Evolutionary conservation across 2,888 invertebrate species (phyloP).

Genomic region (Cheilosia soror): DNA sequence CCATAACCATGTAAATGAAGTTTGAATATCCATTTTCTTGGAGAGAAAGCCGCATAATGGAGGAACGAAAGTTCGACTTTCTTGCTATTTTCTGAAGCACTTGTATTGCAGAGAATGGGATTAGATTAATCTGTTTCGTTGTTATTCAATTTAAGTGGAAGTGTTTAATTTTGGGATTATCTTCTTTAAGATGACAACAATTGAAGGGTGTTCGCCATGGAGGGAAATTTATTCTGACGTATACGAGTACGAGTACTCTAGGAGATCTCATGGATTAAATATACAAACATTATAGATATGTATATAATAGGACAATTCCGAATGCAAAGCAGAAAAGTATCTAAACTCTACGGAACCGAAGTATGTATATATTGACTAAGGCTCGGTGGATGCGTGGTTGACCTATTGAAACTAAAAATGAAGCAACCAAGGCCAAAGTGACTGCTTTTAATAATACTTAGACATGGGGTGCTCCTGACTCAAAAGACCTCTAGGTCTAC

Average conservation of each 20-base stretch:
- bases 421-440: too few species aligned
- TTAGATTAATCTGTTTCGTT: constrained; percentile 46
- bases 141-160: constrained; percentile 41
- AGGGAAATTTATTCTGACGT: not conserved
- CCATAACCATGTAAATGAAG: constrained; percentile 36
- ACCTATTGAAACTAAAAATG: too few species aligned
- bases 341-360: too few species aligned
- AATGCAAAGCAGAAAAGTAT: too few species aligned
- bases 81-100: not conserved
- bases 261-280: not conserved
- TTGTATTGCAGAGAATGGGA: constrained; percentile 13
- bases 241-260: too few species aligned
- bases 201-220: not conserved
- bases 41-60: too few species aligned
- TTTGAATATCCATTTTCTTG: constrained; percentile 28
- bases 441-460: too few species aligned
- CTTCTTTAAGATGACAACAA: constrained; percentile 16
- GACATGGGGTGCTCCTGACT: too few species aligned
- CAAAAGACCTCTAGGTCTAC: too few species aligned
- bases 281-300: not conserved
- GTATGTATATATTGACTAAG: too few species aligned
- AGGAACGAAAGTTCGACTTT: not conserved
- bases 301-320: not conserved
- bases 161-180: constrained; percentile 32
- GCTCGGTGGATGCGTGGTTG: too few species aligned